Percentiles rank a stretch among this genome's conserved stretches.
phyloP scores from a whole-genome alignment of 2,888 invertebrate genomes.

The Tineola bisselliella region DNA sequence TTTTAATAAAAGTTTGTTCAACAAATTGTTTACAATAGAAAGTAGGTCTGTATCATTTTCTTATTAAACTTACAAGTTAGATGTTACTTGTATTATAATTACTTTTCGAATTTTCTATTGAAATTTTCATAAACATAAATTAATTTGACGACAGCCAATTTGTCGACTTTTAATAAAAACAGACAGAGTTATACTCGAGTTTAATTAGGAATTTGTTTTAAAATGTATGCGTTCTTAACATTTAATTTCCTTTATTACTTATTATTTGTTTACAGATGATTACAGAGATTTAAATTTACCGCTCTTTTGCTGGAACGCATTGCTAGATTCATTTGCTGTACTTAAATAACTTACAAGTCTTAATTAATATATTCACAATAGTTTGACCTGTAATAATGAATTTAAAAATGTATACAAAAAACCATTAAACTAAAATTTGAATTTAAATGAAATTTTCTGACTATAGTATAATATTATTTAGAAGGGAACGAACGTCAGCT shows the following conservation, averaged over 20 bases:
- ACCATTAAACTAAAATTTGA: neutral
- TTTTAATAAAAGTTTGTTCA: neutral
- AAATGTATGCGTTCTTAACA: neutral
- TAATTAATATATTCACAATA: too few relatives aligned
- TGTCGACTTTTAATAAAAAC: conserved; percentile 4
- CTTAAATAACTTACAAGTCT: too few relatives aligned
- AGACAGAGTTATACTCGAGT: neutral
- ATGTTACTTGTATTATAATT: neutral
- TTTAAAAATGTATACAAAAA: neutral
- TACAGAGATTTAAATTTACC: neutral
- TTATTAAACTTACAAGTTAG: neutral
- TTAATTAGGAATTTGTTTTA: neutral
- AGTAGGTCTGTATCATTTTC: neutral
- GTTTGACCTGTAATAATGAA: neutral
- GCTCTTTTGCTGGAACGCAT: too few relatives aligned
- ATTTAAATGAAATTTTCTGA: neutral
- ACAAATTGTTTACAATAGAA: neutral
- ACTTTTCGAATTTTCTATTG: neutral
- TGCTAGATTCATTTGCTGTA: too few relatives aligned
- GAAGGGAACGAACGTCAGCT: neutral
- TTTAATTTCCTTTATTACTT: neutral
- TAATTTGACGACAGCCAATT: conserved; percentile 4
- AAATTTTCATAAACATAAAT: neutral
- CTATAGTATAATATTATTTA: neutral
- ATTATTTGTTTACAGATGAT: neutral